Conservation (phyloP, 53 echinoderm and acorn worm species). For the Stichopus horrens region DNA sequence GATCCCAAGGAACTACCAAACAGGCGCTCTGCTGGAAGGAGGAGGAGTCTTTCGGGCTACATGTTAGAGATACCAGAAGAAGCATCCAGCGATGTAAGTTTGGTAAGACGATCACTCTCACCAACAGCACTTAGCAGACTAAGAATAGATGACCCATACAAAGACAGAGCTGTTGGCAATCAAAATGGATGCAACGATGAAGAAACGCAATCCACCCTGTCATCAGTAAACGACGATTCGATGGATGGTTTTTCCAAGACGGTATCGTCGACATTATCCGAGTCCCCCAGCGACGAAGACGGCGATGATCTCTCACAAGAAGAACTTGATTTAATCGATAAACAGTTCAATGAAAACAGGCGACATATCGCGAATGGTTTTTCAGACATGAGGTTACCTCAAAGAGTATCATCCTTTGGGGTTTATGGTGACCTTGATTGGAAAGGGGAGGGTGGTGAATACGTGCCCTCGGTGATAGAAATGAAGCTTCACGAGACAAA, state of each 20-base stretch:
- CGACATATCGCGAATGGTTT: not conserved
- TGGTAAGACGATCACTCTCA: slow-evolving; percentile 8
- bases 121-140: not conserved
- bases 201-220: slow-evolving; percentile 1
- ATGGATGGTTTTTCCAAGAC: not conserved
- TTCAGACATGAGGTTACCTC: not conserved
- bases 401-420: slow-evolving; percentile 20
- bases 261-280: not conserved
- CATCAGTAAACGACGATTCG: not conserved
- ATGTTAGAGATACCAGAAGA: slow-evolving; percentile 26
- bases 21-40: not conserved
- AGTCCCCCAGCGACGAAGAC: not conserved
- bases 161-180: not conserved
- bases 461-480: slow-evolving; percentile 33
- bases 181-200: not conserved
- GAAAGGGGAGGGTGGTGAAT: slow-evolving; percentile 34
- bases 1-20: not conserved
- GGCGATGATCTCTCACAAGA: slow-evolving; percentile 24
- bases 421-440: slow-evolving; percentile 25
- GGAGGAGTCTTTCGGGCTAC: slow-evolving; percentile 25
- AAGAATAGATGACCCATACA: not conserved
- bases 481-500: not conserved
- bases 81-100: not conserved
- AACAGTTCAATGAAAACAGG: not conserved
- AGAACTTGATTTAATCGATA: slow-evolving; percentile 1